A percentile compares a stretch with the other conserved stretches of the same genome.
These are phyloP conservation scores for Semnornis frantzii DNA, from an alignment of 2,113 vertebrate genomes.

Conservation along the genomic window DNA sequence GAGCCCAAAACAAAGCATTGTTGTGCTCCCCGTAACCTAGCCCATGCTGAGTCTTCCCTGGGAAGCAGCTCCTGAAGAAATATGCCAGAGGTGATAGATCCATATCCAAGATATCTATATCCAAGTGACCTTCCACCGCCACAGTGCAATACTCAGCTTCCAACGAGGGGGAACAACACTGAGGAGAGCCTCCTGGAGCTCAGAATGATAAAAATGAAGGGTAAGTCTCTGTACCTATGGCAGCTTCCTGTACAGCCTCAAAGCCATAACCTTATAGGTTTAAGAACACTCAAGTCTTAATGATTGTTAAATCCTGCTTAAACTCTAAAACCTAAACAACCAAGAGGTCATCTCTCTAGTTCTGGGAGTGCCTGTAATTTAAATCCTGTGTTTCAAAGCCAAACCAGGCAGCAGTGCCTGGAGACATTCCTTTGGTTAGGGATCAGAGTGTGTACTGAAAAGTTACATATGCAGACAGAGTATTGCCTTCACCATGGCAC, in stretches of 20 bases:
- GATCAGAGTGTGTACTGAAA: not conserved
- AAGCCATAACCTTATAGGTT: not conserved
- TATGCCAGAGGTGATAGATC: fast-evolving
- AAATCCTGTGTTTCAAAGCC: not conserved
- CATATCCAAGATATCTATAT: not conserved
- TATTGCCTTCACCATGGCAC: not conserved
- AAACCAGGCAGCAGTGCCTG: not conserved
- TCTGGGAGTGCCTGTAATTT: not conserved
- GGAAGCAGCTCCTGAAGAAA: not conserved
- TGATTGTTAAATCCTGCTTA: not conserved
- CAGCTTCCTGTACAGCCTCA: not conserved
- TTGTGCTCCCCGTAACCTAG: not conserved
- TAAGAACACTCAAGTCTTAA: not conserved
- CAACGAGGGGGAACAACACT: fast-evolving
- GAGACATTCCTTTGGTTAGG: not conserved
- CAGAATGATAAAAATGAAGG: not conserved
- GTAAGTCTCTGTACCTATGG: not conserved
- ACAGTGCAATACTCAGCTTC: not conserved
- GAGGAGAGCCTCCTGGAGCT: not conserved
- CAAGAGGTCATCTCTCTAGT: not conserved
- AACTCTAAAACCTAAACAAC: not conserved
- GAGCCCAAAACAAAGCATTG: not conserved
- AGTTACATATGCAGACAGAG: not conserved
- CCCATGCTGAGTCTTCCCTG: not conserved
- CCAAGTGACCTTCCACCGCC: not conserved